Evolutionary conservation across 2,797 vertebrate species (phyloP).

Genomic region (Aplochiton taeniatus): DNA sequence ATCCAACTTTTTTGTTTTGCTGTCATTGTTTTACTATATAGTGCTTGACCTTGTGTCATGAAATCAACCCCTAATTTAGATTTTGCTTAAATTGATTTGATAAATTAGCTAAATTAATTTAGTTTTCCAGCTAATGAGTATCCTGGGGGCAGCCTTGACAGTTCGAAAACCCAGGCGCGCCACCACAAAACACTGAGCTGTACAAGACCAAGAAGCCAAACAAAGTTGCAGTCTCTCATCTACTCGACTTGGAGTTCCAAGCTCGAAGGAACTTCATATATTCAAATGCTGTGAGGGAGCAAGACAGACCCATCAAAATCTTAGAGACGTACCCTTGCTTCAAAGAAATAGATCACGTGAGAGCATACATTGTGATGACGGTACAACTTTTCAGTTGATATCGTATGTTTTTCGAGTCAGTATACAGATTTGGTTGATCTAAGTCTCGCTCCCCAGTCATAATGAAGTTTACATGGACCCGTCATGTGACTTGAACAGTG

Average conservation of each 20-base stretch:
- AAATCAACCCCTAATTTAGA: no score
- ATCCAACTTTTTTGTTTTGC: no score
- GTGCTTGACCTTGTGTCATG: no score
- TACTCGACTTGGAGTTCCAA: slow-evolving; percentile 43
- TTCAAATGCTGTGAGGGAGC: slow-evolving; percentile 34
- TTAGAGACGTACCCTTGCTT: slow-evolving; percentile 35
- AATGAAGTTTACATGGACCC: no score
- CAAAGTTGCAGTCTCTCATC: slow-evolving; percentile 38
- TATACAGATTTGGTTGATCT: no score
- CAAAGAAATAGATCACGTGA: slow-evolving; percentile 42
- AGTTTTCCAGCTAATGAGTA: slow-evolving; percentile 11
- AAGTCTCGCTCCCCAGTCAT: no score
- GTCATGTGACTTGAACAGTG: no score
- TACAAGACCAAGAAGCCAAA: slow-evolving; percentile 47
- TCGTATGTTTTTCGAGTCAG: no score
- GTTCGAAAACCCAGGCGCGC: slow-evolving; percentile 44
- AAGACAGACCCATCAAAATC: slow-evolving; percentile 24
- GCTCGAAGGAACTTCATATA: slow-evolving; percentile 37
- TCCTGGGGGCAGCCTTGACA: slow-evolving; percentile 34
- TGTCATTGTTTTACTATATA: no score
- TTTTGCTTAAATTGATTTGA: no score
- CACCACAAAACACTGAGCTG: slow-evolving; percentile 47
- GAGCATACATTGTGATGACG: no score
- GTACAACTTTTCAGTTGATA: no score
- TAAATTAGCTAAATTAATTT: slow-evolving; percentile 14